Percentiles rank a stretch among this genome's conserved stretches.
These are phyloP conservation scores for Stichodactyla helianthus DNA, from an alignment of 64 coral and sea anemone genomes.

Conservation along the genomic window DNA sequence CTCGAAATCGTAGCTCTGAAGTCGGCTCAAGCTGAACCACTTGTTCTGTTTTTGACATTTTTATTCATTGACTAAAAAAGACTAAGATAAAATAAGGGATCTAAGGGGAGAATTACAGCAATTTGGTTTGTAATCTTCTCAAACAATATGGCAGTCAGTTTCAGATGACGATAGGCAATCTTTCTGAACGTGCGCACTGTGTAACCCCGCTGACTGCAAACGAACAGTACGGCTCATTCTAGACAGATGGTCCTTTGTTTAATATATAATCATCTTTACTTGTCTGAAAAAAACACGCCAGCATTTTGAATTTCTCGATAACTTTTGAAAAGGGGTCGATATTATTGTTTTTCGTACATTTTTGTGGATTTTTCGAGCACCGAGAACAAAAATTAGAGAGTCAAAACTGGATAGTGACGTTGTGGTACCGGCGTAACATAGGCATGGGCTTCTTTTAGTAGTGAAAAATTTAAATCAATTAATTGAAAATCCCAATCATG, in stretches of 20 bases:
- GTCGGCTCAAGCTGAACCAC: conserved; percentile 86
- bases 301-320: background rate
- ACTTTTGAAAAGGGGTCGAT: no score
- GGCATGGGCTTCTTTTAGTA: no score
- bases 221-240: background rate
- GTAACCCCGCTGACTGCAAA: conserved; percentile 21
- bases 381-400: no score
- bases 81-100: background rate
- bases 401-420: no score
- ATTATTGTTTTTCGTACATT: no score
- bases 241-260: conserved; percentile 16
- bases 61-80: conserved; percentile 66
- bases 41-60: conserved; percentile 88
- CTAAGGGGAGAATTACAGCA: conserved; percentile 43
- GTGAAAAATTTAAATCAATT: no score
- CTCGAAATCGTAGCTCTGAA: conserved; percentile 82
- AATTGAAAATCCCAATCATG: no score
- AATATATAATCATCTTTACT: background rate
- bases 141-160: conserved; percentile 88
- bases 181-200: conserved; percentile 21
- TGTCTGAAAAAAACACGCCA: background rate
- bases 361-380: no score
- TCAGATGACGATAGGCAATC: conserved; percentile 61
- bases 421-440: no score
- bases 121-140: conserved; percentile 22